Conservation (phyloP, 1,140 invertebrate genomes). For the Probaryconus sp. region DNA sequence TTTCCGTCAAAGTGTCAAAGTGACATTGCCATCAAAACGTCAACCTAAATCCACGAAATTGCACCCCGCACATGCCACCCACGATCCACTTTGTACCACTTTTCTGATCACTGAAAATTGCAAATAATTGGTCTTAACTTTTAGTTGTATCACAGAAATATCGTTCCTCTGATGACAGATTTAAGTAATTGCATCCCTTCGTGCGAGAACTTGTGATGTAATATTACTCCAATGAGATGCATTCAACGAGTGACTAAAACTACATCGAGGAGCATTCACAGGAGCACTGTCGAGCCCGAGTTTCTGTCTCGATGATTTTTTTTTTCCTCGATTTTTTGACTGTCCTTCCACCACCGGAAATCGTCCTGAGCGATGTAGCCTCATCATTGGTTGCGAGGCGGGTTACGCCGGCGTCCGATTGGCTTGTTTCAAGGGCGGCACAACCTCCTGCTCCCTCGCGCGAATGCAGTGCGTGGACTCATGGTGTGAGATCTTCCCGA, state of each 20-base stretch:
- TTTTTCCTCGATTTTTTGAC: conserved; percentile 37
- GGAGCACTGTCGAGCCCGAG: conserved; percentile 19
- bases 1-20: too few species aligned
- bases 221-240: conserved; percentile 32
- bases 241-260: conserved; percentile 69
- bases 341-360: conserved; percentile 42
- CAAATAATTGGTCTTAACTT: too few species aligned
- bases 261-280: conserved; percentile 54
- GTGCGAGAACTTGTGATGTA: conserved; percentile 14
- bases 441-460: conserved; percentile 64
- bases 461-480: conserved; percentile 7
- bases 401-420: conserved; percentile 58
- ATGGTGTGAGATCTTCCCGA: conserved; percentile 30
- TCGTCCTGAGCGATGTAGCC: conserved; percentile 32
- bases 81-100: too few species aligned
- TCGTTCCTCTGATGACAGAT: too few species aligned
- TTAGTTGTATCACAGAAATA: too few species aligned
- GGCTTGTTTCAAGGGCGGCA: conserved; percentile 67
- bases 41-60: too few species aligned
- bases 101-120: too few species aligned
- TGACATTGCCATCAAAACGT: too few species aligned
- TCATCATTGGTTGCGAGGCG: conserved; percentile 66
- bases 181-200: background rate
- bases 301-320: conserved; percentile 27
- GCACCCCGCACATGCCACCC: too few species aligned